A percentile compares a stretch with the other conserved stretches of the same genome.
Conservation (phyloP, 2,797 vertebrate genomes). For the Lacerta agilis region DNA sequence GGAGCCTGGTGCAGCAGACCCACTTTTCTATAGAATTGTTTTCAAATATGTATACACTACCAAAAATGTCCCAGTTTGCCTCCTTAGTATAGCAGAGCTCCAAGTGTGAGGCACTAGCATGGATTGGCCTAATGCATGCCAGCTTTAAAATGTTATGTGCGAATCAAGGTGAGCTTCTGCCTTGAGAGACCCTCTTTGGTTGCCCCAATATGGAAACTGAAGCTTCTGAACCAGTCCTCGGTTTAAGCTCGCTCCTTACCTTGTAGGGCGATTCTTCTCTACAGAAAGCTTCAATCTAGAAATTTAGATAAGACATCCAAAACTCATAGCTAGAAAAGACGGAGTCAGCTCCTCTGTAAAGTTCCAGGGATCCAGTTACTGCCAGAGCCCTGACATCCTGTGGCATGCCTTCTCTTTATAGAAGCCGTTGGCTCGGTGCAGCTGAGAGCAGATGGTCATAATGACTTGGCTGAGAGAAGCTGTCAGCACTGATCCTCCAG, state of each 20-base stretch:
- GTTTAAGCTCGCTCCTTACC: too few species aligned
- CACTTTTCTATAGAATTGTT: not conserved
- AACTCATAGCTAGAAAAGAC: constrained; percentile 44
- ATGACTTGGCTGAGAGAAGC: constrained; percentile 62
- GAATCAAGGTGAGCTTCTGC: not conserved
- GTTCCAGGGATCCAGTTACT: constrained; percentile 58
- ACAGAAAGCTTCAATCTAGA: not conserved
- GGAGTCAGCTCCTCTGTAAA: constrained; percentile 53
- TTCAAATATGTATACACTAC: not conserved
- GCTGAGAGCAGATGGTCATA: constrained; percentile 71
- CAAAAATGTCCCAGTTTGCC: not conserved
- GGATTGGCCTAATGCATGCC: not conserved
- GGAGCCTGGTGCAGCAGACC: not conserved
- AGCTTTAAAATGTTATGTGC: not conserved
- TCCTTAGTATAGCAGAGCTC: not conserved
- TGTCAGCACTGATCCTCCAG: constrained; percentile 57
- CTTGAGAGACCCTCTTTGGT: not conserved
- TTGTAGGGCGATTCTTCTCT: not conserved
- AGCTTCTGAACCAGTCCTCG: not conserved
- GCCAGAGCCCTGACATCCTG: constrained; percentile 28
- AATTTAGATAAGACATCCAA: constrained; percentile 29
- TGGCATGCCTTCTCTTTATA: constrained; percentile 45
- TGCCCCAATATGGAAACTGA: not conserved
- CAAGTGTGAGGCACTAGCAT: not conserved
- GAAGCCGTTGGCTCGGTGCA: constrained; percentile 51